A percentile compares a stretch with the other conserved stretches of the same genome.
These are phyloP conservation scores for Porites australiensis DNA, from an alignment of 64 coral and sea anemone species.

Conservation along the genomic window DNA sequence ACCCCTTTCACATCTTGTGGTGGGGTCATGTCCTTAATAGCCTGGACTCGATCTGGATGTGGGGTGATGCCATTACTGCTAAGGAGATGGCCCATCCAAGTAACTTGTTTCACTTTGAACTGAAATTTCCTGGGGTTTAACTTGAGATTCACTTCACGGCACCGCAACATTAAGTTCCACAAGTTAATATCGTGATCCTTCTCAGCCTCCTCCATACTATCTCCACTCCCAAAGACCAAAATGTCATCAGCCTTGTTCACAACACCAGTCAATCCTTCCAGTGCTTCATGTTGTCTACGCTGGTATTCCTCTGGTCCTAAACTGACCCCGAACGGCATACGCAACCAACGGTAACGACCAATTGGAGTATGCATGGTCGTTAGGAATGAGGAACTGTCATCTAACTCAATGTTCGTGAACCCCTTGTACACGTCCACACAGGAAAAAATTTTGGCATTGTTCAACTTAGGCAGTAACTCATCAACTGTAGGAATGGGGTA, in stretches of 20 bases:
- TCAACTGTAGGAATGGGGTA: background rate
- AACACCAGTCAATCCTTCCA: slow-evolving; percentile 44
- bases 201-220: slow-evolving; percentile 55
- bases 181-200: slow-evolving; percentile 61
- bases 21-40: slow-evolving; percentile 49
- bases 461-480: too few species aligned
- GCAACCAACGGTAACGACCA: slow-evolving; percentile 23
- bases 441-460: too few species aligned
- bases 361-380: background rate
- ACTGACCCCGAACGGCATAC: slow-evolving; percentile 56
- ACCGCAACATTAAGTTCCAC: slow-evolving; percentile 63
- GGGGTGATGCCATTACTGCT: slow-evolving; percentile 22
- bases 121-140: slow-evolving; percentile 65
- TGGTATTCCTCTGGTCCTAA: slow-evolving; percentile 63
- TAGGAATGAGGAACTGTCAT: slow-evolving; percentile 52
- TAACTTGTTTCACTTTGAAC: slow-evolving; percentile 53
- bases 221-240: slow-evolving; percentile 70
- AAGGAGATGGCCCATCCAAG: slow-evolving; percentile 49
- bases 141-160: slow-evolving; percentile 50
- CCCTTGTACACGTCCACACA: too few species aligned
- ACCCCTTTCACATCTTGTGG: slow-evolving; percentile 62
- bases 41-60: slow-evolving; percentile 57
- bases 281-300: slow-evolving; percentile 55
- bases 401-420: slow-evolving; percentile 5
- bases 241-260: slow-evolving; percentile 74